Base-by-base conservation (phyloP, 2,888 invertebrate genomes). In the Scaptomyza polygonia region DNA sequence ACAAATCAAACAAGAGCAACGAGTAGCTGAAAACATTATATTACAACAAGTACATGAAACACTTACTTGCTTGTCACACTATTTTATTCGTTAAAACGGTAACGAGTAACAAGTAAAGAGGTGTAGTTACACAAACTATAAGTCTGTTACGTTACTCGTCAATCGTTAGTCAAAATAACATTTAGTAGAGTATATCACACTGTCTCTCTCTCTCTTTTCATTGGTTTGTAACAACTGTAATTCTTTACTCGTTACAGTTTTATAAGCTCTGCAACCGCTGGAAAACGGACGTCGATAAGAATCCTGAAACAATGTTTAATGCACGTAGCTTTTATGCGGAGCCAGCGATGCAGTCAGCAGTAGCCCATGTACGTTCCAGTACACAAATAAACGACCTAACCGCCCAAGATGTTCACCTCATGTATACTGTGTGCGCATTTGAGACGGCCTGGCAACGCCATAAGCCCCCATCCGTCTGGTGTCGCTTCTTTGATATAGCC, bases 371-470 rank as follows among this genome's bases (percentile, higher is more conserved):
- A 68, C 89, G 92, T 69, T 91, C 92, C 47, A 92, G 96, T 74
- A 94, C 95, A 54, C 91, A 93, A 66, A 92, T 93, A 74, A 94
- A 95, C 72, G 64, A 83, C 9, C 92, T 95, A 57, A 89, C 92
- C 79, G 88, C 74, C 95, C 95, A 93, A 56, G 93, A 93, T 72
- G 93, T 94, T 52, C 91, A 93, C 64, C 90, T 95, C 40, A 95
- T 97, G 92, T 95, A 95, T 88, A 93, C 93, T 76, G 94, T 94
- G 36, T 97, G 97, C 91, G 95, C 94, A 0, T 97, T 95, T 91
- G 97, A 97, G 92, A 96, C 95, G 5, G 95, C 97, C n/a, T 96
- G 96, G 96, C 93, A 94, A 65, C 93, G 93, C 73, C 91, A 67
- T 66, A 85, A 88, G 30, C 81, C 88, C 36, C 83, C 89, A 39